A percentile compares a stretch with the other conserved stretches of the same genome.
Conservation (phyloP, 1,140 invertebrate species). For the Drosophila pruinosa region DNA sequence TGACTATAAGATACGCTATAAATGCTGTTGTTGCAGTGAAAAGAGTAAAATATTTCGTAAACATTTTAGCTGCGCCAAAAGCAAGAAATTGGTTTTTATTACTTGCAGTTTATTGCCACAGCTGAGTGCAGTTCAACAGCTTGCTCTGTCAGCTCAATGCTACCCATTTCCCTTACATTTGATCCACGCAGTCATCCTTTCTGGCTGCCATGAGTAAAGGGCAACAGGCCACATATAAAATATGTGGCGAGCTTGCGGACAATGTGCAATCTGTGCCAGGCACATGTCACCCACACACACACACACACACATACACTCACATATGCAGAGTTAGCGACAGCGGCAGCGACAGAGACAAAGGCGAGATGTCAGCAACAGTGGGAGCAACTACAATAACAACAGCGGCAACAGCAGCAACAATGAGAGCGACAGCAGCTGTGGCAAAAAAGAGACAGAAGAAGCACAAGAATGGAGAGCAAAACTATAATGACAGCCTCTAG, state of each 20-base stretch:
- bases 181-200: constrained; percentile 4
- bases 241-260: constrained; percentile 56
- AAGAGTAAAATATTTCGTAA: too few species aligned
- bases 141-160: too few species aligned
- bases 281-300: constrained; percentile 63
- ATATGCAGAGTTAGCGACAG: neutral
- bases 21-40: too few species aligned
- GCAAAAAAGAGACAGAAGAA: constrained; percentile 17
- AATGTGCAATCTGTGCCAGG: constrained; percentile 75
- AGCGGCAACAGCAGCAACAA: constrained; percentile 37
- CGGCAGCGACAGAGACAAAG: constrained; percentile 28
- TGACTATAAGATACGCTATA: neutral
- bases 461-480: constrained; percentile 38
- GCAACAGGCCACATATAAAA: constrained; percentile 53
- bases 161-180: neutral
- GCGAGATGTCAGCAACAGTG: constrained; percentile 39
- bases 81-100: neutral
- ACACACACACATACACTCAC: constrained; percentile 26
- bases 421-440: constrained; percentile 36
- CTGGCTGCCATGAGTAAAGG: constrained; percentile 1
- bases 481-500: constrained; percentile 63
- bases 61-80: too few species aligned
- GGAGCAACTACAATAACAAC: constrained; percentile 9
- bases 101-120: too few species aligned
- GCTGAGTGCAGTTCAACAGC: too few species aligned